These are phyloP conservation scores for Thamnophis elegans DNA, from an alignment of 2,797 vertebrate genomes.

Conservation along the genomic window DNA sequence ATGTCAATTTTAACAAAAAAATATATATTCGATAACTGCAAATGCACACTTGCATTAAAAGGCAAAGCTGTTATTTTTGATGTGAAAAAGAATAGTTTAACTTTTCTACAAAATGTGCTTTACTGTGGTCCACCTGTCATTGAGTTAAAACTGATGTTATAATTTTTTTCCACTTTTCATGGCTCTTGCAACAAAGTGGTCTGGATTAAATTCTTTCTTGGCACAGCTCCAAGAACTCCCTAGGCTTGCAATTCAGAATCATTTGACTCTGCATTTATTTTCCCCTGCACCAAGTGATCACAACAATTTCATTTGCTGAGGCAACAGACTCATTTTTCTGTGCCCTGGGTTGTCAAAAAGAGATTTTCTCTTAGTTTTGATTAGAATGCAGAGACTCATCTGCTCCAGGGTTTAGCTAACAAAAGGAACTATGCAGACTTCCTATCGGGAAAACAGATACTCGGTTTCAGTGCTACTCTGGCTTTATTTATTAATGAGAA, in stretches of 20 bases:
- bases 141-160: slow-evolving; percentile 23
- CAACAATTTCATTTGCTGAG: background rate
- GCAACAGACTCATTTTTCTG: background rate
- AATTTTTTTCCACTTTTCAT: slow-evolving; percentile 4
- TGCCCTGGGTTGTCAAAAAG: background rate
- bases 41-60: fast-evolving
- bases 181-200: slow-evolving; percentile 9
- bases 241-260: background rate
- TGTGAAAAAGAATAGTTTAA: background rate
- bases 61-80: background rate
- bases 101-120: slow-evolving; percentile 3
- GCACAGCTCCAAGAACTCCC: background rate
- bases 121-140: slow-evolving; percentile 19
- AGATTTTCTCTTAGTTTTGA: background rate
- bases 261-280: background rate
- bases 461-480: background rate
- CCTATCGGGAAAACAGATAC: background rate
- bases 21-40: background rate
- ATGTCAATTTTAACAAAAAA: slow-evolving; percentile 1
- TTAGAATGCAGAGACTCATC: background rate
- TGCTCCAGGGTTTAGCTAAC: background rate
- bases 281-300: background rate
- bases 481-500: background rate
- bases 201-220: slow-evolving; percentile 35
- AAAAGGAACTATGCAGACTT: background rate